These are phyloP conservation scores for Megalurothrips usitatus DNA, from an alignment of 2,888 invertebrate species.

Conservation along the genomic window DNA sequence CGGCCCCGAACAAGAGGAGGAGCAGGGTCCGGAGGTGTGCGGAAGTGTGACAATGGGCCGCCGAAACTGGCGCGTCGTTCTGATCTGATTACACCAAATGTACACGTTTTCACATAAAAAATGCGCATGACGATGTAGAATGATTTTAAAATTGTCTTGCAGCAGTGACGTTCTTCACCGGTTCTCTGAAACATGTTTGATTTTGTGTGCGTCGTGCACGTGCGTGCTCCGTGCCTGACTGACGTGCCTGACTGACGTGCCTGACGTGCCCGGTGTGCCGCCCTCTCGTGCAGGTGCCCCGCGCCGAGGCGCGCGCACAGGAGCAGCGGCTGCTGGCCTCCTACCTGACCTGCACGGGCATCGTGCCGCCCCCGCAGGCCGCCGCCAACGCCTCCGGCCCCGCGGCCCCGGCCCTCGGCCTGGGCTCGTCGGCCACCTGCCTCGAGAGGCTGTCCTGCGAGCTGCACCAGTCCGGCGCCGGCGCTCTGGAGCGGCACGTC, in stretches of 20 bases:
- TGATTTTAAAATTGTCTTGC: no score
- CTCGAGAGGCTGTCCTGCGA: conserved; percentile 36
- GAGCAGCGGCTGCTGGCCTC: conserved; percentile 36
- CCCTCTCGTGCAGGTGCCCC: conserved; percentile 32
- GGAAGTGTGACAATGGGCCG: no score
- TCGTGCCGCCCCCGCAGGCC: conserved; percentile 19
- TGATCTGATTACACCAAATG: neutral
- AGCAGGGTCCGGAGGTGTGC: no score
- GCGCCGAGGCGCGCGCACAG: conserved; percentile 34
- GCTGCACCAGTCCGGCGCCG: conserved; percentile 32
- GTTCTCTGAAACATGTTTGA: no score
- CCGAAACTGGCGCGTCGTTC: neutral
- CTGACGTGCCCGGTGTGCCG: neutral
- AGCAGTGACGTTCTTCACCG: no score
- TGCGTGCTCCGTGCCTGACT: no score
- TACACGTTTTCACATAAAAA: no score
- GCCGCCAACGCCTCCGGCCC: neutral
- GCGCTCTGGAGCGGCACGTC: conserved; percentile 36
- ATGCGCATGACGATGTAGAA: no score
- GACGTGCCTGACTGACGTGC: conserved; percentile 17
- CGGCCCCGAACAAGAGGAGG: no score
- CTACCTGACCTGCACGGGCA: conserved; percentile 35
- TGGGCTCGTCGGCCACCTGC: conserved; percentile 31
- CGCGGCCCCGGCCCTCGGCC: conserved; percentile 4
- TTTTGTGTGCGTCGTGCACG: no score